Evolutionary conservation across 1,140 invertebrate species (phyloP), one percentile per base, ranked within the genome.

Genomic region (Lasioglossum baleicum): DNA sequence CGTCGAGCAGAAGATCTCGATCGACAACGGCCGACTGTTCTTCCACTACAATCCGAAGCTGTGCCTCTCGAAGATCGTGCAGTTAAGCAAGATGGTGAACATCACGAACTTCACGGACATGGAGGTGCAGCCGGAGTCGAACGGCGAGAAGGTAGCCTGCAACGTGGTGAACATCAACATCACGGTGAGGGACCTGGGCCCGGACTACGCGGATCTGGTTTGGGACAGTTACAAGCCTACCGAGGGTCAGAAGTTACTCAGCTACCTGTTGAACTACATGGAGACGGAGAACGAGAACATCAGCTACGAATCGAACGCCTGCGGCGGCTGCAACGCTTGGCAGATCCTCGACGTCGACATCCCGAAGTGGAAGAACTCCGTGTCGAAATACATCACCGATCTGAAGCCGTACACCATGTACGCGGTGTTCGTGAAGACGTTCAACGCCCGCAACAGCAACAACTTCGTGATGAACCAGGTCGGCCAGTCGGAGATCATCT

Each of bases 1-100:
- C 0, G 77, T 71, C 0, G 56, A 68, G 11, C 89, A 92, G 74
- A 88, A 94, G 53, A 88, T 97, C 8, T 90, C 90, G 80, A 94
- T 97, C 35, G 83, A 91, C 31, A 94, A 92, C 6, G 96, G 96
- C 0, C 94, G 94, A 6, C 87, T 97, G 2, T 94, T 94, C 58
- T 96, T 98, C 87, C 96, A 97, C 79, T 94, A 95, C 83, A 98
- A 98, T 90, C 95, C 96, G 7, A 95, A 96, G 89, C 90, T 98
- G 2, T 98, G 97, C 88, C 90, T 94, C 13, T 91, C 91, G 58
- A 94, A 95, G 88, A 97, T 97, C 74, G 89, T 94, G 26, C 91
- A 94, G 61, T 90, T 97, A 2, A 92, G 93, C 15, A 88, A 90
- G 20, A 90, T 92, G 42, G 90, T 88, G 0, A 88, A 88, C 26